Conservation (phyloP, 1,140 invertebrate species). For the Yoshiicerus persimilis region DNA sequence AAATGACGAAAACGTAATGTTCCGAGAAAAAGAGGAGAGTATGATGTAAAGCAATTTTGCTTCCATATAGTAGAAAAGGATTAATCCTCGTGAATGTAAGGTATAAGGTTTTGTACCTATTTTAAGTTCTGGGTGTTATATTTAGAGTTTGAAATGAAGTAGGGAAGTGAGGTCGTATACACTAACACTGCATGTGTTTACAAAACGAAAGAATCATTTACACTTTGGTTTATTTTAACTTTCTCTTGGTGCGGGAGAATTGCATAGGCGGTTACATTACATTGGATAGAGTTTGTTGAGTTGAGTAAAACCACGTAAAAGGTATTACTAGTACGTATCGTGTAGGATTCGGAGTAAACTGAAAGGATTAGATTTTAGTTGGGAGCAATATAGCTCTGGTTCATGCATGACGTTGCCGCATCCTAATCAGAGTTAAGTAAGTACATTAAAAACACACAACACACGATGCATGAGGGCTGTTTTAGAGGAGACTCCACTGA, state of each 20-base stretch:
- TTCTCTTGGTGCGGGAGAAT: not conserved
- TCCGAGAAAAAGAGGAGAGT: too few species aligned
- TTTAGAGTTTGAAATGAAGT: too few species aligned
- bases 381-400: not conserved
- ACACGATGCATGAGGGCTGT: not conserved
- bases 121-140: too few species aligned
- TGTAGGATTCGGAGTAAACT: not conserved
- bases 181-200: not conserved
- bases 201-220: not conserved
- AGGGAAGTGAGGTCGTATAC: too few species aligned
- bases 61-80: too few species aligned
- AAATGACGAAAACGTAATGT: too few species aligned
- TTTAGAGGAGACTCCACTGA: not conserved
- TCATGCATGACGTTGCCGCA: not conserved
- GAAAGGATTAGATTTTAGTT: not conserved
- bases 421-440: slow-evolving; percentile 16
- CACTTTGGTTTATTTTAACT: not conserved
- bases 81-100: too few species aligned
- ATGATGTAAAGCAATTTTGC: too few species aligned
- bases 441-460: not conserved
- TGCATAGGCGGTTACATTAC: not conserved
- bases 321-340: not conserved
- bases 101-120: too few species aligned
- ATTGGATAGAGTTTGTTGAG: not conserved
- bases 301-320: not conserved